Evolutionary conservation across 2,113 vertebrate genomes (phyloP).

Genomic region (Grammomys dolichurus): DNA sequence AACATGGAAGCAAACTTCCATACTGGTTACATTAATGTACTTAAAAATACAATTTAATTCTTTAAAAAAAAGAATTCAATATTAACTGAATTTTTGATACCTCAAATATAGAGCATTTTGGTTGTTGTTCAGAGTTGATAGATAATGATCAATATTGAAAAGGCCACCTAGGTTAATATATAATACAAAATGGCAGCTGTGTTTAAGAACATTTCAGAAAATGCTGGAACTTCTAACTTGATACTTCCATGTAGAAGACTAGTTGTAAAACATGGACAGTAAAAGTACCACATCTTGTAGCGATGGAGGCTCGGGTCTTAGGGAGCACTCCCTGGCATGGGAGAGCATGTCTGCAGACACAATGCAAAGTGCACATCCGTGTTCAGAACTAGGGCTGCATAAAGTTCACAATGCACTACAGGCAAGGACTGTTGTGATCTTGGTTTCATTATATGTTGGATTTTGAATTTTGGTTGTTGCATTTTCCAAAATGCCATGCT

Average conservation of each 20-base stretch:
- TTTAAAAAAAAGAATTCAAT: background rate
- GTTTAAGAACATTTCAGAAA: background rate
- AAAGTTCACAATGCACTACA: too few species aligned
- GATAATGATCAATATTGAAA: background rate
- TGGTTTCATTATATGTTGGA: background rate
- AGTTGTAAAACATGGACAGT: background rate
- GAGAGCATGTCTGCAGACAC: rapidly evolving
- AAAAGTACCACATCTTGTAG: background rate
- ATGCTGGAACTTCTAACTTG: background rate
- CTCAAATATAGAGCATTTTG: background rate
- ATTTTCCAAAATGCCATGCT: background rate
- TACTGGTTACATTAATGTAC: background rate
- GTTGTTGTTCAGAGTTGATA: background rate
- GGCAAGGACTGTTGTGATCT: background rate
- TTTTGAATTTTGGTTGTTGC: background rate
- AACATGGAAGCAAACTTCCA: background rate
- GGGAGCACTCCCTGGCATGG: too few species aligned
- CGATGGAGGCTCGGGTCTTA: background rate
- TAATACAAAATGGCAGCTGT: background rate
- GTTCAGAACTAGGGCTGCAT: background rate
- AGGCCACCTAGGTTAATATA: background rate
- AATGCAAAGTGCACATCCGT: background rate
- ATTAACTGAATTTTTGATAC: background rate
- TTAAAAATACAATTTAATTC: too few species aligned
- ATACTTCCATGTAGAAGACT: background rate